Base-by-base conservation (phyloP, 2,113 vertebrate species). In the Kobus ellipsiprymnus region DNA sequence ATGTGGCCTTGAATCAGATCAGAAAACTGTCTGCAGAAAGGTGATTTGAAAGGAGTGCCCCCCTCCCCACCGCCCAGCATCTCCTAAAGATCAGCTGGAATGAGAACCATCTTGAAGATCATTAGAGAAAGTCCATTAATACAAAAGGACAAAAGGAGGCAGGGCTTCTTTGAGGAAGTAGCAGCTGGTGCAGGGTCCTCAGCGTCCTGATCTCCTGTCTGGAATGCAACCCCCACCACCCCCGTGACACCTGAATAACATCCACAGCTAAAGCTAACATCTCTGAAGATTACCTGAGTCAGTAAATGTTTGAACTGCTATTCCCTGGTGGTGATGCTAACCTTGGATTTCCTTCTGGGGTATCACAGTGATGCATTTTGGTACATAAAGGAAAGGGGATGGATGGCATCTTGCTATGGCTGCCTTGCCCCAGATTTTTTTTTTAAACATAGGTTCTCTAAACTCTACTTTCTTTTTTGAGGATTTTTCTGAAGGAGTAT, bases 1-100 rank as follows among this genome's bases (percentile, higher is more conserved):
- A 94, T 67, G 88, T 95, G 67, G 95, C 96, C 95, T 96, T 97
- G 98, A 96, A 67, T 95, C 60, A 44, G 74, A 97, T 93, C 3
- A n/a, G 87, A 97, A 97, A 90, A 78, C 94, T 93, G 64, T 93
- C 91, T 94, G 85, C 59, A 48, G 81, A 92, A 98, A 94, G 90
- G 90, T 90, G 67, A 90, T 97, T 96, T 94, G 97, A 96, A 97
- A 90, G 77, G 59, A 92, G 21, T 7, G 2, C 30, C 17, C 48
- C 62, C 21, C 29, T 16, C 25, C n/a, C 67, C 6, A 4, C n/a
- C 1, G 4, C 1, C 2, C 33, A 50, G 33, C 23, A n/a, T 77
- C 86, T 97, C 87, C 80, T 94, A 62, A 87, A 90, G 52, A 95
- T 81, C 62, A 80, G 71, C 62, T 19, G 30, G 40, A 83, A 92